Evolutionary conservation across 1,140 invertebrate genomes (phyloP), one percentile per base, ranked within the genome.

Genomic region (Pinna nobilis): DNA sequence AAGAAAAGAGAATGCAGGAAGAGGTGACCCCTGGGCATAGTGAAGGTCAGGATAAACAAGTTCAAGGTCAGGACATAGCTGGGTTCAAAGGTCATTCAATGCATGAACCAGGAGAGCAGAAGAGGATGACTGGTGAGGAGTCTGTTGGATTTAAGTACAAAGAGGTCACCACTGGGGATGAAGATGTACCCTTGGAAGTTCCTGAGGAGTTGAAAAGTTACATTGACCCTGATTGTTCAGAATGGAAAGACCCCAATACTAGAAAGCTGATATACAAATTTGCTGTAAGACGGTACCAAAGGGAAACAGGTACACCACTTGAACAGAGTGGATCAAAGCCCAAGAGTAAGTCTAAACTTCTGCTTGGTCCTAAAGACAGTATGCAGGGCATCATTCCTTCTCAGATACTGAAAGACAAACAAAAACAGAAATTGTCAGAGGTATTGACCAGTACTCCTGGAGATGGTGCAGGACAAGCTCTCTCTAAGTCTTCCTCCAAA

Each of bases 221-320:
- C 32, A 59, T 59, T 35, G 55, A 59, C 18, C 30, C 55, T 25
- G n/a, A n/a, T 20, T 35, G 30, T 35, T 5, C 55, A 4, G 55
- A 59, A 33, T 59, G 55, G 55, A 30, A 59, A 32, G 55, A 59
- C 37, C 55, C 55, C 13, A 35, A 59, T 9, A 59, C 28, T n/a
- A 59, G 55, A 18, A 59, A 59, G 37, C 18, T 35, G 55, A 32
- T 59, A 35, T 59, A 33, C 20, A 32, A 59, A 59, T 3, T n/a
- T 3, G 55, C 55, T 35, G 55, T 59, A 35, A 30, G 37, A 33
- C n/a, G 37, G 6, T 33, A 59, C 30, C 37, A 59, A n/a, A 59
- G 15, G 6, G 55, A 59, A n/a, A 35, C 55, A 4, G 55, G 55
- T 25, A 59, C 55, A 35, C 33, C n/a, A 33, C 37, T 59, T 59